phyloP scores from a whole-genome alignment of 2,113 vertebrate species.

The Sporophila hypoxantha region DNA sequence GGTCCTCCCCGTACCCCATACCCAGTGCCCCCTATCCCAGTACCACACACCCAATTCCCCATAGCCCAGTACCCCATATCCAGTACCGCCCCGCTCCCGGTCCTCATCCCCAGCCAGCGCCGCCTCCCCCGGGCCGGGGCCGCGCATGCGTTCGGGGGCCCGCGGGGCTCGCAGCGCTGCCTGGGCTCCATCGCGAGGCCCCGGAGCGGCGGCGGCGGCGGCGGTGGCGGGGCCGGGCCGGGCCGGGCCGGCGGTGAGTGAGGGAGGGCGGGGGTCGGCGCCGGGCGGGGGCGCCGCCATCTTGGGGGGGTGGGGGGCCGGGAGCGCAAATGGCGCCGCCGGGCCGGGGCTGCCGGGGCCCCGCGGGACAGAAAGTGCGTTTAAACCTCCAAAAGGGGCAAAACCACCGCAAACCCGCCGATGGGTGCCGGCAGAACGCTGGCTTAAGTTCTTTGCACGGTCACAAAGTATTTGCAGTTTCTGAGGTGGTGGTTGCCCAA shows the following conservation, averaged over 20 bases:
- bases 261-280: too few species aligned
- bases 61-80: too few species aligned
- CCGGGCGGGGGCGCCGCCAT: neutral
- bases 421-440: rapidly evolving
- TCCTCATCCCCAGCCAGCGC: neutral
- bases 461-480: rapidly evolving
- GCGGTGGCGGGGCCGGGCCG: too few species aligned
- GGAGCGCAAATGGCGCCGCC: neutral
- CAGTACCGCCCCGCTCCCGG: neutral
- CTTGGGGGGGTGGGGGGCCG: neutral
- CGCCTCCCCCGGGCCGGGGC: neutral
- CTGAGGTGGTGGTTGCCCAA: rapidly evolving
- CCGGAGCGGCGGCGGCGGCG: too few species aligned
- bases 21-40: neutral
- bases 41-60: too few species aligned
- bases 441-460: rapidly evolving
- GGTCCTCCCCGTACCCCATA: too few species aligned
- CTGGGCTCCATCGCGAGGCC: neutral
- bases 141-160: neutral
- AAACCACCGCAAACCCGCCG: rapidly evolving
- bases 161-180: neutral
- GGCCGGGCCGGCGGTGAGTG: too few species aligned
- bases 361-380: neutral
- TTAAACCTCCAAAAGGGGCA: rapidly evolving
- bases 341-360: neutral